Percentiles rank a stretch among this genome's conserved stretches.
These are phyloP conservation scores for Scaptomyza graminum DNA, from an alignment of 1,140 invertebrate species.

Conservation along the genomic window DNA sequence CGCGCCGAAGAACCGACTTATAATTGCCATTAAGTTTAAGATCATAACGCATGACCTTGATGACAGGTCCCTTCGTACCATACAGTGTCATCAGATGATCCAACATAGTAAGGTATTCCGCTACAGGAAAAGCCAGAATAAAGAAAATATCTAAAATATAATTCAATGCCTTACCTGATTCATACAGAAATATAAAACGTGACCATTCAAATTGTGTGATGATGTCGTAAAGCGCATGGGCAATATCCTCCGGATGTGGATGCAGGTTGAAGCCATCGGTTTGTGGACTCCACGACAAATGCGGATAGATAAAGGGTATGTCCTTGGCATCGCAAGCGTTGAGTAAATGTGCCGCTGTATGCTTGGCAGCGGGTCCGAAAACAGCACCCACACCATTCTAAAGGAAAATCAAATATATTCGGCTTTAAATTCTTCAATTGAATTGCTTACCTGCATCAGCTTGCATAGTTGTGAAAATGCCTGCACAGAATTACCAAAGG, in stretches of 20 bases:
- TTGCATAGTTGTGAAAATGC: slow-evolving; percentile 81
- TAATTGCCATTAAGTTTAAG: slow-evolving; percentile 82
- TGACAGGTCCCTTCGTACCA: slow-evolving; percentile 85
- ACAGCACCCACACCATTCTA: slow-evolving; percentile 89
- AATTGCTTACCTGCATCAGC: slow-evolving; percentile 75
- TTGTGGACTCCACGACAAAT: slow-evolving; percentile 86
- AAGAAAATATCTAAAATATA: neutral
- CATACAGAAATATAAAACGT: slow-evolving; percentile 94
- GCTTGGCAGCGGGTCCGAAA: slow-evolving; percentile 90
- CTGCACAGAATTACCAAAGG: slow-evolving; percentile 81
- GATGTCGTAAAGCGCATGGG: slow-evolving; percentile 89
- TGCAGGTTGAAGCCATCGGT: slow-evolving; percentile 90
- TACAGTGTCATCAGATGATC: slow-evolving; percentile 90
- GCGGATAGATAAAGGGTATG: slow-evolving; percentile 92
- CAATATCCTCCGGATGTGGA: slow-evolving; percentile 90
- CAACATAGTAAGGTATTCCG: slow-evolving; percentile 88
- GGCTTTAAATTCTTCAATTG: neutral
- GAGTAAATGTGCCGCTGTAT: slow-evolving; percentile 90
- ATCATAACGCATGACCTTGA: slow-evolving; percentile 87
- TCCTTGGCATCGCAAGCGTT: slow-evolving; percentile 94
- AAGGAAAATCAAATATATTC: neutral
- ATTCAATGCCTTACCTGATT: slow-evolving; percentile 83
- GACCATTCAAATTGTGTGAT: slow-evolving; percentile 92
- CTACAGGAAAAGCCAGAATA: slow-evolving; percentile 2
- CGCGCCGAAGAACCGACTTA: slow-evolving; percentile 84